phyloP scores from a whole-genome alignment of 2,113 vertebrate species.

The Zosterops hypoxanthus region DNA sequence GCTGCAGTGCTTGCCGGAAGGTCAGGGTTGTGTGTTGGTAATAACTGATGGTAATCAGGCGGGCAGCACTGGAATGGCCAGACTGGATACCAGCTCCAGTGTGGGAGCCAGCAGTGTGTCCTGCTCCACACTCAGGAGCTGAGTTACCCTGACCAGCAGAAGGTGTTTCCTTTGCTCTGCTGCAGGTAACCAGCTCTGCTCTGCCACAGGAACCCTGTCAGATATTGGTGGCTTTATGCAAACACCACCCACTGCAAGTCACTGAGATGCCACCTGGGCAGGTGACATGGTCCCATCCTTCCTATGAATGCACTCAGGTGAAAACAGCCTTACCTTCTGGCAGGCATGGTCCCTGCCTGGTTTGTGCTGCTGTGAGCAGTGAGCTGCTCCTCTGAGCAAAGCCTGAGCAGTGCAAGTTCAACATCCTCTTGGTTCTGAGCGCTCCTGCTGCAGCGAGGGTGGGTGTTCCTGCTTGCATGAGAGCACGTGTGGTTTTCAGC shows the following conservation, averaged over 20 bases:
- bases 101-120: background rate
- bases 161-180: background rate
- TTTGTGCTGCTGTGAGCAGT: background rate
- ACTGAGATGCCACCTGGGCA: fast-evolving
- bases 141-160: background rate
- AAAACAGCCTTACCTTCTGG: background rate
- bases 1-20: background rate
- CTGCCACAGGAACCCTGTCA: background rate
- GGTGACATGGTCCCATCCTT: background rate
- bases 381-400: background rate
- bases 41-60: background rate
- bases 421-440: background rate
- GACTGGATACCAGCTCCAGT: background rate
- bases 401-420: background rate
- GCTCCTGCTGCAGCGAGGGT: background rate
- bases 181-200: background rate
- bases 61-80: background rate
- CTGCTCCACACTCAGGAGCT: background rate
- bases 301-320: fast-evolving
- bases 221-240: fast-evolving
- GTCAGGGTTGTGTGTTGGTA: background rate
- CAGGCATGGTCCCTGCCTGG: background rate
- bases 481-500: slow-evolving; percentile 20
- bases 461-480: background rate
- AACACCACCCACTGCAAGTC: background rate